Evolutionary conservation across 2,797 vertebrate genomes (phyloP), one percentile per base, ranked within the genome.

Genomic region (Bryconaethiops microstoma): DNA sequence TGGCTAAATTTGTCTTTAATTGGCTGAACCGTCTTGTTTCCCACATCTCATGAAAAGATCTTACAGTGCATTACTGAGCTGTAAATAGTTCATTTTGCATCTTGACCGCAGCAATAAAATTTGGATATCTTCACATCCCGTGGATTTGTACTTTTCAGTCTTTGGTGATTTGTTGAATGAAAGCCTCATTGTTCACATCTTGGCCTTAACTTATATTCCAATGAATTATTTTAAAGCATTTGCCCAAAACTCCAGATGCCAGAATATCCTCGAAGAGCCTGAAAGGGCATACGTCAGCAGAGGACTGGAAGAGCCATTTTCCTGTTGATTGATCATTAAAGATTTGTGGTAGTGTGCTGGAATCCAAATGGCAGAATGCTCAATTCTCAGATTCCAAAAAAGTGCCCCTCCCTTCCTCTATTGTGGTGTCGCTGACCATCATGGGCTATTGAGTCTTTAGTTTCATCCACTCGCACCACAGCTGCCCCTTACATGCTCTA

Each of bases 281-380:
- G 10, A 29, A 64, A 80, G 45, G 63, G 52, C 29, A 21, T 21
- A 25, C 13, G 76, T 64, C 82, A 74, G 64, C 57, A 84, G 86
- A 85, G 78, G 78, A 86, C 14, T 80, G 78, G 35, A 76, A 83
- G 68, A 76, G 67, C 62, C 19, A 17, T 79, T 69, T 62, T 48
- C 65, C 14, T 68, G 42, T 67, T 79, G 69, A 84, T 79, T 73
- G 69, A 72, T 72, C 23, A 48, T 40, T 72, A 21, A 73, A 68
- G 35, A 67, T 76, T 83, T 65, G 50, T 71, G 65, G 59, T 59
- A 52, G 59, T n/a, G 23, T 39, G 52, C 17, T 17, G 40, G 55
- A 74, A 62, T 19, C 7, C 2, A 6, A n/a, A 57, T 62, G 55
- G 74, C 48, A 75, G 17, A 74, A 63, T 29, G 21, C 39, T 16